A percentile compares a stretch with the other conserved stretches of the same genome.
Conservation (phyloP, 2,797 vertebrate species). For the Hirundo rustica region DNA sequence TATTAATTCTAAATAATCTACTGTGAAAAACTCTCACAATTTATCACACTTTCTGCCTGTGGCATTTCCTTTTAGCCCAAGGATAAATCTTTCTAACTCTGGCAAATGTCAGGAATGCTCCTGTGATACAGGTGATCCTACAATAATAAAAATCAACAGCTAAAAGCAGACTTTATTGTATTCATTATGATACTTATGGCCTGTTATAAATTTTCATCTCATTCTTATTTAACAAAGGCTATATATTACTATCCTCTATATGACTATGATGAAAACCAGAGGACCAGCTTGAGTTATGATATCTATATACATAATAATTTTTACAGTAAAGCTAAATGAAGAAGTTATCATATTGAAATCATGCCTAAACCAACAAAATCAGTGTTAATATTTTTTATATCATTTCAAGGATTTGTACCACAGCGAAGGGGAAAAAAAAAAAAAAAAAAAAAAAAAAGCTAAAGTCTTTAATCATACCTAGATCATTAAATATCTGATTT, state of each 20-base stretch:
- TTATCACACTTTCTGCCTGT: constrained; percentile 44
- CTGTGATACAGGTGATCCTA: constrained; percentile 48
- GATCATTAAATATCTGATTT: background rate
- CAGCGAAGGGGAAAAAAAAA: background rate
- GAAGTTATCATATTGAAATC: background rate
- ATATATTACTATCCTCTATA: background rate
- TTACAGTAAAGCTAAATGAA: constrained; percentile 23
- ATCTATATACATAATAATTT: constrained; percentile 21
- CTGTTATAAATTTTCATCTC: constrained; percentile 41
- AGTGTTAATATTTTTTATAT: background rate
- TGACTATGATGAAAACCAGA: constrained; percentile 24
- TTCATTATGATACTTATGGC: constrained; percentile 35
- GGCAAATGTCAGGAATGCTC: constrained; percentile 46
- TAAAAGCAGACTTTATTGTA: constrained; percentile 55
- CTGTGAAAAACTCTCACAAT: constrained; percentile 15
- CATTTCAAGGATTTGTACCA: background rate
- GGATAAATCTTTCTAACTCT: constrained; percentile 58
- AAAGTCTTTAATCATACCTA: background rate
- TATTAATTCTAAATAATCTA: constrained; percentile 44
- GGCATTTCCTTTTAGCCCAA: constrained; percentile 54
- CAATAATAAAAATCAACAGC: constrained; percentile 67
- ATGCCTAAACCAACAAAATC: background rate
- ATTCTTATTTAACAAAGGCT: constrained; percentile 11
- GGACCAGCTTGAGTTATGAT: constrained; percentile 14
- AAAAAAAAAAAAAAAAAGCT: constrained; percentile 2